phyloP scores from a whole-genome alignment of 2,113 vertebrate genomes.

The Nannospalax galili region DNA sequence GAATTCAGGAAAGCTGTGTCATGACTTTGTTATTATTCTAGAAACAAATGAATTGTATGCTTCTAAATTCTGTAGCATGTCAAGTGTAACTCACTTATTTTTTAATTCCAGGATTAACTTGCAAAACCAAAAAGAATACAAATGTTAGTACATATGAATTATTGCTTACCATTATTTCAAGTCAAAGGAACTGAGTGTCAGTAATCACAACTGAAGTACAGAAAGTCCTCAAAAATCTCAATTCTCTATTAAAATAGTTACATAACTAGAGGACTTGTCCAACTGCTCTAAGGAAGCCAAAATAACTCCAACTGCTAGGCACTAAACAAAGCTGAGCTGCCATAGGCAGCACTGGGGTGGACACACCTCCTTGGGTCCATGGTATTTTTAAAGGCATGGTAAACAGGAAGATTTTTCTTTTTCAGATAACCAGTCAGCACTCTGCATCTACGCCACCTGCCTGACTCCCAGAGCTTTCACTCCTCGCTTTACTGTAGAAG shows the following conservation, averaged over 20 bases:
- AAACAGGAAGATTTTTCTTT: background rate
- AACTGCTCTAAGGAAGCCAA: background rate
- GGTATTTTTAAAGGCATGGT: conserved; percentile 28
- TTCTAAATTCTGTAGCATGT: conserved; percentile 7
- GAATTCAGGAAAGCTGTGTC: background rate
- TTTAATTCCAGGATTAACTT: conserved; percentile 9
- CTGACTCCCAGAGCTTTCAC: conserved; percentile 2
- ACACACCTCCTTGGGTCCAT: background rate
- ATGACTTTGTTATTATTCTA: conserved; percentile 24
- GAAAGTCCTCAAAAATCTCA: background rate
- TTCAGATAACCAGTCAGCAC: background rate
- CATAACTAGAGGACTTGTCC: background rate
- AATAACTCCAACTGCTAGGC: background rate
- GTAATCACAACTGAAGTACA: conserved; percentile 36
- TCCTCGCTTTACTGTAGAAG: background rate
- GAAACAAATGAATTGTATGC: background rate
- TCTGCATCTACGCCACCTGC: background rate
- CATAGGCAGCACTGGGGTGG: background rate
- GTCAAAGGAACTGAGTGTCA: conserved; percentile 36
- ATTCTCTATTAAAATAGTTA: conserved; percentile 26
- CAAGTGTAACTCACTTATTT: conserved; percentile 13
- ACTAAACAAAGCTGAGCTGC: background rate
- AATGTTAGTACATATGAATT: conserved; percentile 14
- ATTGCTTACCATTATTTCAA: conserved; percentile 24
- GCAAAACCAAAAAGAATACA: conserved; percentile 32